phyloP scores from a whole-genome alignment of 2,113 vertebrate species.

The Calonectris borealis region DNA sequence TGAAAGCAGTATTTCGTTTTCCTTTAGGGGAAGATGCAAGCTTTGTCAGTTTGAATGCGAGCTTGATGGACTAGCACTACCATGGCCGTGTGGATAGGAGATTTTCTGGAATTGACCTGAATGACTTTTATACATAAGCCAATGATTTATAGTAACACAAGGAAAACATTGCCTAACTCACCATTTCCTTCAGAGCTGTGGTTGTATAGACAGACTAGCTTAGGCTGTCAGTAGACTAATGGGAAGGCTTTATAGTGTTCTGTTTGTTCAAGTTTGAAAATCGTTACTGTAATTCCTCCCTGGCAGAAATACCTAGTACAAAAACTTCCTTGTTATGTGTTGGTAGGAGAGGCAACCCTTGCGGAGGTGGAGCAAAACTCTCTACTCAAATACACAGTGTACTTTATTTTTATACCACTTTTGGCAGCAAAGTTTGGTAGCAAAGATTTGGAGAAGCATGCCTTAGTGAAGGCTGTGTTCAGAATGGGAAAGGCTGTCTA shows the following conservation, averaged over 20 bases:
- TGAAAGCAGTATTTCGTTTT: not conserved
- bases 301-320: not conserved
- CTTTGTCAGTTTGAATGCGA: not conserved
- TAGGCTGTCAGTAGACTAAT: not conserved
- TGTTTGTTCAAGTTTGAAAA: not conserved
- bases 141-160: not conserved
- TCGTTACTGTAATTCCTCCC: not conserved
- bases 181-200: not conserved
- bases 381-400: not conserved
- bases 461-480: not conserved
- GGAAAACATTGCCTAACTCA: not conserved
- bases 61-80: not conserved
- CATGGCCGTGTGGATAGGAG: not conserved
- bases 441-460: not conserved
- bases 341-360: not conserved
- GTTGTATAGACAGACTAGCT: not conserved
- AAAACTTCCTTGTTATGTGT: not conserved
- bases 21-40: not conserved
- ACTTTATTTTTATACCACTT: fast-evolving
- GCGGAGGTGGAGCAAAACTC: not conserved
- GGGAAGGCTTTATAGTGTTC: not conserved
- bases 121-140: not conserved
- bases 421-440: not conserved
- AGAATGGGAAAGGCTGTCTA: no score
- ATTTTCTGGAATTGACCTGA: not conserved